These are phyloP conservation scores for Hycleus phaleratus DNA, from an alignment of 1,140 invertebrate genomes.

Conservation along the genomic window DNA sequence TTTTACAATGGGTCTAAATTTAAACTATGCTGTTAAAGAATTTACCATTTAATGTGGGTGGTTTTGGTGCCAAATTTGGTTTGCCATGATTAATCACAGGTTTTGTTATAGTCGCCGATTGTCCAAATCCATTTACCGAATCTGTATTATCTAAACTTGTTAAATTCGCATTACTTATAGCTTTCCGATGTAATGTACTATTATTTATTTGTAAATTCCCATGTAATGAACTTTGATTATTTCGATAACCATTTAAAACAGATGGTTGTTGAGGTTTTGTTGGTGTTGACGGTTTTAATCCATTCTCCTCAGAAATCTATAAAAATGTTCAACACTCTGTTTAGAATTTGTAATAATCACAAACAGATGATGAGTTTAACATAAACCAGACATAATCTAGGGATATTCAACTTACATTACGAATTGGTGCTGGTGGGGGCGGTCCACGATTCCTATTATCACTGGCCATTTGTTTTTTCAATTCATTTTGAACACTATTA, in stretches of 20 bases:
- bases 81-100: slow-evolving; percentile 45
- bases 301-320: no score
- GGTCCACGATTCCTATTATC: slow-evolving; percentile 33
- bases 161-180: slow-evolving; percentile 36
- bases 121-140: slow-evolving; percentile 16
- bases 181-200: slow-evolving; percentile 35
- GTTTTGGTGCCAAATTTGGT: slow-evolving; percentile 50
- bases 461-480: slow-evolving; percentile 35
- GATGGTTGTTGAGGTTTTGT: neutral
- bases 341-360: no score
- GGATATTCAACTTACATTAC: slow-evolving; percentile 12
- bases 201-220: slow-evolving; percentile 18
- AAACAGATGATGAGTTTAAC: no score
- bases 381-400: no score
- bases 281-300: neutral
- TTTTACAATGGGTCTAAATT: no score
- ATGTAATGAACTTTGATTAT: slow-evolving; percentile 20
- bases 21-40: no score
- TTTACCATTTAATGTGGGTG: slow-evolving; percentile 42
- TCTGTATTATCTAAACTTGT: slow-evolving; percentile 27
- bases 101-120: slow-evolving; percentile 14
- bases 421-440: slow-evolving; percentile 33
- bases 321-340: no score
- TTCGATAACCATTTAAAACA: slow-evolving; percentile 15
- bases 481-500: slow-evolving; percentile 33